Conservation (phyloP, 2,888 invertebrate species). For the Drosophila fungiperda region DNA sequence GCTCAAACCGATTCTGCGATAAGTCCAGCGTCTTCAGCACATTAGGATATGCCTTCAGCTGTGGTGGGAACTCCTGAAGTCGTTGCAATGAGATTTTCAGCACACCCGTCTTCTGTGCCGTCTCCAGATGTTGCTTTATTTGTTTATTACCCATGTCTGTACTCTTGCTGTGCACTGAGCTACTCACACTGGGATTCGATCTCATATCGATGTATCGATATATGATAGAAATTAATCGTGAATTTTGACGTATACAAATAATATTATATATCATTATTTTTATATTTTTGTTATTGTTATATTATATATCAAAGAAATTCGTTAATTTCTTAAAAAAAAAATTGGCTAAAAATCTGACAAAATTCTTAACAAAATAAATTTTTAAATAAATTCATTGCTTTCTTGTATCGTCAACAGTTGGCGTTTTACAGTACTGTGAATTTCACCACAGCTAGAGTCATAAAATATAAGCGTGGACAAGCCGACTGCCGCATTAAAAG, state of each 20-base stretch:
- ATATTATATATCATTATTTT: neutral
- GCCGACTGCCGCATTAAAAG: slow-evolving; percentile 30
- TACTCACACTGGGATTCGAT: slow-evolving; percentile 8
- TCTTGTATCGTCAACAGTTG: slow-evolving; percentile 14
- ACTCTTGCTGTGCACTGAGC: slow-evolving; percentile 27
- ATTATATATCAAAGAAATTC: neutral
- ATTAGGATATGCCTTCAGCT: slow-evolving; percentile 88
- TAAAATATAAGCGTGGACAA: slow-evolving; percentile 56
- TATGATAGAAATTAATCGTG: neutral
- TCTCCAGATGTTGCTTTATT: slow-evolving; percentile 96
- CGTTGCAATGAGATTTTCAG: slow-evolving; percentile 94
- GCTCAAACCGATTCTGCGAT: slow-evolving; percentile 94
- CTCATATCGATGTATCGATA: slow-evolving; percentile 41
- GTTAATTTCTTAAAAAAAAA: slow-evolving; percentile 27
- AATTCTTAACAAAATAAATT: neutral
- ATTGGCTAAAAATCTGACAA: slow-evolving; percentile 15
- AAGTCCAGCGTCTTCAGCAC: slow-evolving; percentile 95
- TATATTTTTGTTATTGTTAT: too few relatives aligned
- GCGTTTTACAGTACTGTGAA: slow-evolving; percentile 35
- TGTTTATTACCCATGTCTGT: slow-evolving; percentile 94
- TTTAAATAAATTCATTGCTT: neutral
- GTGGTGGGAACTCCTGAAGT: slow-evolving; percentile 89
- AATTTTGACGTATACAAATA: neutral
- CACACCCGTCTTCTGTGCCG: slow-evolving; percentile 97
- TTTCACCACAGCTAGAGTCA: slow-evolving; percentile 28